Base-by-base conservation (phyloP, 1,140 invertebrate genomes). In the Ceratosolen fusciceps region DNA sequence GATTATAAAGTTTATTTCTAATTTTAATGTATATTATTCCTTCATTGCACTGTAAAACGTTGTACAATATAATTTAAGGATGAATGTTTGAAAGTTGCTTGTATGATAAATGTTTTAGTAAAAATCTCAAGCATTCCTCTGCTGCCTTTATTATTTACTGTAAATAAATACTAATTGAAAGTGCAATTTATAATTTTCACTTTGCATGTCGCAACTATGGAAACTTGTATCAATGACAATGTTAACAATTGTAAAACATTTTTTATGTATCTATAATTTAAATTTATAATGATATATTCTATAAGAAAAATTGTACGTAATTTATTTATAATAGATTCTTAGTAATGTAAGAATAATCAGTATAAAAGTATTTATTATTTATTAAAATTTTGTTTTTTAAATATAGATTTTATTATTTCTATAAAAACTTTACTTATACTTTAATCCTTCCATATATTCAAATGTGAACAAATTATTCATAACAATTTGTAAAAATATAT, bases 91-190 rank as follows among this genome's bases (percentile, higher is more conserved):
- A 71, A 75, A 60, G 43, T 58, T 77, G 70, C 77, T 82, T 81
- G 73, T 81, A 29, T 43, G 76, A 84, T 77, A 83, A 81, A 67
- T 83, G 56, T 83, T 85, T 77, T 82, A 79, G 73, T 74, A 49
- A 80, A 80, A 83, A 83, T 82, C 39, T 83, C 76, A 72, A 87
- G 83, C 86, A 87, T 88, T 87, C 87, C 86, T 86, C 78, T 80
- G 83, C 83, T 86, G 85, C 85, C 85, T 87, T 87, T 85, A 83
- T 81, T 2, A 70, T 78, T 78, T 72, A 34, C 37, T 74, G 8
- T 39, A 68, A 43, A 29, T 77, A 70, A 77, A 77, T 49, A 74
- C 58, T 72, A 12, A 74, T 24, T 62, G 58, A 52, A 60, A 68
- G 60, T 77, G 68, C 65, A 80, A 74, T 74, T 37, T 70, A 31